Base-by-base conservation (phyloP, 2,113 vertebrate species). In the Halcyon malimbica region DNA sequence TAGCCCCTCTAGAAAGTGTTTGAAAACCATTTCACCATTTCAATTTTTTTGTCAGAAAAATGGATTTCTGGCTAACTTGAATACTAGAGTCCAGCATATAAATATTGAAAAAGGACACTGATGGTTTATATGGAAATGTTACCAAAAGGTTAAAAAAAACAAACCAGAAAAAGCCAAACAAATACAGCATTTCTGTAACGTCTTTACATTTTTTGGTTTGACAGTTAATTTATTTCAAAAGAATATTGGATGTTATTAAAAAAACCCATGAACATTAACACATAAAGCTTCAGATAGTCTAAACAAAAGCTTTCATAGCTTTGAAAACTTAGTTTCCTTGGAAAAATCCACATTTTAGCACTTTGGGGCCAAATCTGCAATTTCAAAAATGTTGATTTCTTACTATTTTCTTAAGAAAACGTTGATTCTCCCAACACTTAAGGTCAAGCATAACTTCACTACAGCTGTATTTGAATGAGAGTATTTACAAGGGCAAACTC, bases 401-500 rank as follows among this genome's bases (percentile, higher is more conserved):
- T 33, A 21, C n/a, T 4, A 19, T 83, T 83, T 89, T 23, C 51
- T 44, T 69, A 21, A 19, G 46, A 86, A 87, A 90, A 75, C 2
- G 25, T 57, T 41, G 48, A 65, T 91, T 84, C 57, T 92, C 44
- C 44, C 25, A 48, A 57, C 31, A 42, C 35, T 86, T 44, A 12
- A 19, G 41, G 39, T 89, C 4, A 2, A 88, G 77, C 53, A 76
- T 53, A 87, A 64, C 68, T 94, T 90, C 42, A 89, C 46, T 68
- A 19, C 23, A 56, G 83, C 67, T 80, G 60, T 67, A 29, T 83
- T 90, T 83, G 71, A 73, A 85, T 83, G 59, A 88, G 79, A 14
- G 75, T 67, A 85, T 85, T 95, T 94, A 88, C 79, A 78, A 88
- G 70, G 59, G 74, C 85, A 92, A 91, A 80, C 86, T 92, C 89